Base-by-base conservation (phyloP, 2,113 vertebrate species). In the Tetrax tetrax region DNA sequence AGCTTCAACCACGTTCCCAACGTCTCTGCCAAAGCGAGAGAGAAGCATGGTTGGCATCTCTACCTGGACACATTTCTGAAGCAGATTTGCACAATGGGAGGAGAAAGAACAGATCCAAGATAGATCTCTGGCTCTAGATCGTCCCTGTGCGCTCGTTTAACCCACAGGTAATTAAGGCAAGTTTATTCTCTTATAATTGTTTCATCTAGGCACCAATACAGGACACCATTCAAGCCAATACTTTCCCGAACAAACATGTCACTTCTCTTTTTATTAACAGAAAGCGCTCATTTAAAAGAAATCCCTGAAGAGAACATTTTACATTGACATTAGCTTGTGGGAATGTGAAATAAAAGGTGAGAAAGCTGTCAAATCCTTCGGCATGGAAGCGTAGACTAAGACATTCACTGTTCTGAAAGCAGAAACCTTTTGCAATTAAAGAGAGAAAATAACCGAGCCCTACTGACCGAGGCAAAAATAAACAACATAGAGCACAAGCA, bases 1-100 rank as follows among this genome's bases (percentile, higher is more conserved):
- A 8, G 97, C 98, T 95, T 99, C 99, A 37, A 99, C 98, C 84
- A 99, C 99, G 93, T 98, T 99, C 9, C 99, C 99, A 57, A 99
- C 96, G 28, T 99, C 99, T 83, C 99, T 99, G 97, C 66, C 41
- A 91, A 83, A 43, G 14, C 3, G 16, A 96, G 33, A 59, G 3
- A 41, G 63, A 22, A 23, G 3, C 20, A 7, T 0, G 4, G 35
- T 17, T 18, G 27, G 60, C 47, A 59, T 7, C 33, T 18, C 21
- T 15, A 27, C 31, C 61, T 13, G 6, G 9, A 6, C 2, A 6
- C 1, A 2, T 24, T 28, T 41, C 78, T 71, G 43, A 60, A 74
- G 72, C 47, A 56, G 38, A 50, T 60, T 41, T 63, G 22, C 56
- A 88, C n/a, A 18, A 14, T 1, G 10, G 13, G 27, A 75, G 33